Base-by-base conservation (phyloP, 2,113 vertebrate species). In the Muntiacus reevesi region DNA sequence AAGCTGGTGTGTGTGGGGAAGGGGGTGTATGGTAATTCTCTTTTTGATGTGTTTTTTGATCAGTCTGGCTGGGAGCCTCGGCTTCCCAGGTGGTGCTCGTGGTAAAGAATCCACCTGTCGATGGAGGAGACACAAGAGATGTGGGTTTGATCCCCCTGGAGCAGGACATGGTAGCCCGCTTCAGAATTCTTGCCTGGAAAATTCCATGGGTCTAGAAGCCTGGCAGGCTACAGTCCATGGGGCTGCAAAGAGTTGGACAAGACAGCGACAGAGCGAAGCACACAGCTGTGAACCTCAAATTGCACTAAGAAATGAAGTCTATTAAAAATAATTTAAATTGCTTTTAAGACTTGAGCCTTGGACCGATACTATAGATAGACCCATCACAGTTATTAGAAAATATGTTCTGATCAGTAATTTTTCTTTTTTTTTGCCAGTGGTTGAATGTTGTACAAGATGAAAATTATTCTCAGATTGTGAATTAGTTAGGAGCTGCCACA, bases 401-500 rank as follows among this genome's bases (percentile, higher is more conserved):
- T 81, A 23, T n/a, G 27, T 89, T 96, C 30, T 95, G 74, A 76
- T 36, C 40, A 81, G n/a, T 16, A 33, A 3, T 57, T 28, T 87
- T 47, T 50, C n/a, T 50, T 50, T 50, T 50, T 50, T 50, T 47
- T 79, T 57, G 36, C 83, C 40, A 87, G 14, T 76, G 30, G n/a
- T 84, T 1, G 11, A 85, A 40, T 54, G 40, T 27, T 81, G 21
- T 74, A 67, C 11, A 83, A 89, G 88, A 59, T 7, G 9, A 86
- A 93, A 95, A 92, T 92, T 86, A 71, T 89, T 93, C 87, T 36
- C 27, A 21, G 82, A 78, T 94, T 90, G 6, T 76, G 88, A 88
- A 64, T 96, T 47, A 95, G 71, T 71, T 92, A 83, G 45, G 45
- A 96, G 74, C 57, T 93, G 83, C 83, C 83, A 96, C 79, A 74